phyloP scores from a whole-genome alignment of 2,888 invertebrate species.

The Carabus problematicus region DNA sequence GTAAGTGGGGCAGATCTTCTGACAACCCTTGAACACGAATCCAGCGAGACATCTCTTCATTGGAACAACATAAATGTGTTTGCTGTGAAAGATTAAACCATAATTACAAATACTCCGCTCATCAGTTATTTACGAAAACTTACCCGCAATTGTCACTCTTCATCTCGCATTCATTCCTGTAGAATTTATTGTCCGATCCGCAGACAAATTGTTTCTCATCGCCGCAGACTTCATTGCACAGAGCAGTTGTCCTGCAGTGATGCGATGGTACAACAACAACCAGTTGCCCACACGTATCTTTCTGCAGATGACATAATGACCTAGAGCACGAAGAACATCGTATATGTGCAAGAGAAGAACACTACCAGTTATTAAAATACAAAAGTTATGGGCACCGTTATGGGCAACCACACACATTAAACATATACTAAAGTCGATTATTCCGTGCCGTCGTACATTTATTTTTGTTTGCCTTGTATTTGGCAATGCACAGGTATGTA shows the following conservation, averaged over 20 bases:
- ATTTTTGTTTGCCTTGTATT: background rate
- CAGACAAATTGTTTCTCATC: constrained; percentile 82
- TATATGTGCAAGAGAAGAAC: too few relatives aligned
- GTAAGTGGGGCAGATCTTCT: constrained; percentile 83
- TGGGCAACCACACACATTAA: background rate
- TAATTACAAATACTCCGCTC: background rate
- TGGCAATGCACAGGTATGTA: background rate
- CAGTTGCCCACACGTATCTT: constrained; percentile 83
- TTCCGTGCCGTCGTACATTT: background rate
- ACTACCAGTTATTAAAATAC: constrained; percentile 1
- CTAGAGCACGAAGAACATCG: constrained; percentile 56
- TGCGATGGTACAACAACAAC: constrained; percentile 83
- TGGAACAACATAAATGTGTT: constrained; percentile 90
- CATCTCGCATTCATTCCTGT: constrained; percentile 91
- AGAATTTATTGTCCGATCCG: constrained; percentile 89
- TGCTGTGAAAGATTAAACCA: constrained; percentile 61
- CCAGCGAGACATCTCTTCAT: constrained; percentile 85
- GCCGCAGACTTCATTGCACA: constrained; percentile 78
- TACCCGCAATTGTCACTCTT: constrained; percentile 89
- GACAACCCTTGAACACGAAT: constrained; percentile 86
- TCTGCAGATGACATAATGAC: constrained; percentile 83
- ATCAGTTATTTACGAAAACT: constrained; percentile 47
- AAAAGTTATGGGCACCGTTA: constrained; percentile 4
- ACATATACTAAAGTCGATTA: background rate
- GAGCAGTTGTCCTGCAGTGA: constrained; percentile 85